Evolutionary conservation across 2,113 vertebrate species (phyloP).

Genomic region (Scophthalmus maximus): DNA sequence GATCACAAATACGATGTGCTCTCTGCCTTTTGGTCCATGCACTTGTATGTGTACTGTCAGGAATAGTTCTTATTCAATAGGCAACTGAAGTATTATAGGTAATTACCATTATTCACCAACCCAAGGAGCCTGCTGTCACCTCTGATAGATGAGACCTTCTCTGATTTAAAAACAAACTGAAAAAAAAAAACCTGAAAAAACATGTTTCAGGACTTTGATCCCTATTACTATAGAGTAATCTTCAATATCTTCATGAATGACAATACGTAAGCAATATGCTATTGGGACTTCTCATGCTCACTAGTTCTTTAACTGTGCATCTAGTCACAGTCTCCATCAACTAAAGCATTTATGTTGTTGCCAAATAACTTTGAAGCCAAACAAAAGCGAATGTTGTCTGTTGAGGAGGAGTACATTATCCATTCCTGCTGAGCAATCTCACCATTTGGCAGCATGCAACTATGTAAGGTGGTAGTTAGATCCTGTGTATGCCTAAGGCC

Average conservation of each 20-base stretch:
- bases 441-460: background rate
- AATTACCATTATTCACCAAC: background rate
- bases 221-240: background rate
- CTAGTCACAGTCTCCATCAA: background rate
- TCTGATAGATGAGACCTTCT: background rate
- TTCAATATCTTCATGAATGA: no score
- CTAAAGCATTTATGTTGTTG: slow-evolving; percentile 3
- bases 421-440: background rate
- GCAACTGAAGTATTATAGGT: background rate
- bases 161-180: no score
- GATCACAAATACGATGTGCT: background rate
- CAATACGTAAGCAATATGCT: background rate
- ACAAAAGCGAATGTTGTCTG: background rate
- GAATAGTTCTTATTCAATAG: background rate
- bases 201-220: background rate
- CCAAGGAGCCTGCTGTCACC: background rate
- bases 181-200: background rate
- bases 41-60: background rate
- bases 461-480: slow-evolving; percentile 1
- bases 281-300: background rate
- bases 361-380: slow-evolving; percentile 3
- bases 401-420: slow-evolving; percentile 5
- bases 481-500: background rate
- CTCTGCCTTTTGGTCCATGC: background rate
- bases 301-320: background rate